Evolutionary conservation across 2,797 vertebrate species (phyloP).

Genomic region (Malurus splendens): DNA sequence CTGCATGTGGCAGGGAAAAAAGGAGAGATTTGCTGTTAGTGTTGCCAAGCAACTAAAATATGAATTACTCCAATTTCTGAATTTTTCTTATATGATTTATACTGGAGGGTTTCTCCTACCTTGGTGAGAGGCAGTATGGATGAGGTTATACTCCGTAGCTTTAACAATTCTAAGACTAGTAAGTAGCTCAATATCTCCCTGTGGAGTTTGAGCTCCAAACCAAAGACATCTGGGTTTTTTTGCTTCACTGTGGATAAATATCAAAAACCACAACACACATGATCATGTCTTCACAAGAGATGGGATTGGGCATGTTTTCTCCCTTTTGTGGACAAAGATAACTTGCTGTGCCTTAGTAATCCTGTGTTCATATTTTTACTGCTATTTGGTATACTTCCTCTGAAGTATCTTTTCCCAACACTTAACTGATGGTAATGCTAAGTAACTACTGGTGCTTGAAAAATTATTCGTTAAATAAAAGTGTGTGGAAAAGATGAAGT

Average conservation of each 20-base stretch:
- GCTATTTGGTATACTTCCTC: background rate
- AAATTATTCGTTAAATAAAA: background rate
- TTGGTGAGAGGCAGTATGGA: background rate
- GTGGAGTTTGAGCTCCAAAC: background rate
- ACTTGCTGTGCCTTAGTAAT: background rate
- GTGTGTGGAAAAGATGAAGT: background rate
- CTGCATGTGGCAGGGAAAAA: background rate
- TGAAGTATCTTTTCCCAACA: background rate
- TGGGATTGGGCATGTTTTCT: background rate
- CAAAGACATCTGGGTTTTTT: background rate
- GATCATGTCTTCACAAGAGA: background rate
- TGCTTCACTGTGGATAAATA: background rate
- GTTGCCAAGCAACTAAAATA: conserved; percentile 40
- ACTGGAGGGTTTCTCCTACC: background rate
- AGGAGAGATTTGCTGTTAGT: background rate
- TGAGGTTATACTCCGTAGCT: background rate
- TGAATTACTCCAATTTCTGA: conserved; percentile 14
- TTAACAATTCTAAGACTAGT: background rate
- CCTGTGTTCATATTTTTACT: background rate
- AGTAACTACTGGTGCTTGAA: background rate
- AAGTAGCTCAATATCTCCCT: background rate
- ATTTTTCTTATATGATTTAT: background rate
- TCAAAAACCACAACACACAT: background rate
- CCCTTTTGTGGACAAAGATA: background rate
- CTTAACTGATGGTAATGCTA: background rate